These are phyloP conservation scores for Telmatherina bonti DNA, from an alignment of 2,797 vertebrate species.

Conservation along the genomic window DNA sequence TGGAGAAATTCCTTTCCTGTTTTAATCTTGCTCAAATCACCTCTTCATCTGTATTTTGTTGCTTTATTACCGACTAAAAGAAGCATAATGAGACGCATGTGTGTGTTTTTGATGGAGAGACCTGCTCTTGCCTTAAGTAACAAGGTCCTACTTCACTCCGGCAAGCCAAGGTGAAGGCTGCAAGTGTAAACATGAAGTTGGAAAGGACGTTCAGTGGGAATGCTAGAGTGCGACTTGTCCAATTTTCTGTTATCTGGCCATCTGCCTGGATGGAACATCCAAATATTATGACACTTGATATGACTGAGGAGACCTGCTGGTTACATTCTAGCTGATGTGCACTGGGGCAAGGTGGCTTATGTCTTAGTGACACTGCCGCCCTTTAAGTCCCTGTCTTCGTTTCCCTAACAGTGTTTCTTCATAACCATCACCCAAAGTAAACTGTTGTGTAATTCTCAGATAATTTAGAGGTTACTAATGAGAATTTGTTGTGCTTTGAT, in stretches of 20 bases:
- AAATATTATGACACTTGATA: conserved; percentile 86
- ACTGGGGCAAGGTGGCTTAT: conserved; percentile 71
- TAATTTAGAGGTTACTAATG: conserved; percentile 37
- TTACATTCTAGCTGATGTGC: conserved; percentile 74
- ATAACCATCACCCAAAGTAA: conserved; percentile 45
- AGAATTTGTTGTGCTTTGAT: conserved; percentile 14
- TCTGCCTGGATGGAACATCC: conserved; percentile 70
- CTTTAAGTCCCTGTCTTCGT: conserved; percentile 52
- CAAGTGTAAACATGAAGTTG: conserved; percentile 70
- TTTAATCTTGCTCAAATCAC: conserved; percentile 46
- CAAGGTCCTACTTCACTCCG: conserved; percentile 33
- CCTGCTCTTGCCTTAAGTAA: conserved; percentile 36
- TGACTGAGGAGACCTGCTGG: conserved; percentile 80
- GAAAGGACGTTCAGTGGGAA: conserved; percentile 53
- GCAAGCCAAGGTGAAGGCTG: conserved; percentile 47
- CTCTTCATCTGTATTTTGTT: conserved; percentile 31
- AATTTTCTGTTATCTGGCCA: conserved; percentile 72
- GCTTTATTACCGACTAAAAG: conserved; percentile 16
- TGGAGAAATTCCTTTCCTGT: conserved; percentile 45
- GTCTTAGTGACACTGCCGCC: conserved; percentile 68
- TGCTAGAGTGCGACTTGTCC: conserved; percentile 52
- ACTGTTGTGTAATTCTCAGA: conserved; percentile 56
- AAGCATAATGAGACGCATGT: conserved; percentile 10
- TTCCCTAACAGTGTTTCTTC: conserved; percentile 49
- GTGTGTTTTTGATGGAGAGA: conserved; percentile 4